Conservation (phyloP, 92 coral and sea anemone genomes). For the Desmophyllum pertusum region DNA sequence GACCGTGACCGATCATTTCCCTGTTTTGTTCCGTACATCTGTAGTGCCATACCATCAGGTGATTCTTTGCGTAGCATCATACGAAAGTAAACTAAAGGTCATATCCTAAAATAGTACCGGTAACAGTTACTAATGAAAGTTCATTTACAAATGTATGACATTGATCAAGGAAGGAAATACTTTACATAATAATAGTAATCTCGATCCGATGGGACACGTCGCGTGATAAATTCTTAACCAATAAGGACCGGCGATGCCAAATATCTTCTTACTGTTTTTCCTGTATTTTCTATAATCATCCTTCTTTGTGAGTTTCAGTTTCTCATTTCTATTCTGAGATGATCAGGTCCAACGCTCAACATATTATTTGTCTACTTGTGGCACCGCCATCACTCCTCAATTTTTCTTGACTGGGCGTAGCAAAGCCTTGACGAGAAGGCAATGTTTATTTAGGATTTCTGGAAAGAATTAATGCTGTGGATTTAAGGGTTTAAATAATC, state of each 20-base stretch:
- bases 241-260: background rate
- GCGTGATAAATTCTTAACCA: background rate
- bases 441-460: background rate
- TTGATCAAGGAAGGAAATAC: background rate
- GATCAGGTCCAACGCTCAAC: background rate
- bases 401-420: background rate
- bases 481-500: background rate
- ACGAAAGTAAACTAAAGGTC: conserved; percentile 4
- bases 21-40: background rate
- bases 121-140: background rate
- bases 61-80: background rate
- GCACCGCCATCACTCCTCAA: background rate
- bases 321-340: too few species aligned
- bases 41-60: background rate
- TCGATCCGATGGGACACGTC: background rate
- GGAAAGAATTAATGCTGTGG: background rate
- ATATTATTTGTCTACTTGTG: background rate
- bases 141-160: background rate
- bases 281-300: too few species aligned
- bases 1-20: background rate
- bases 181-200: too few species aligned
- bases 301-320: too few species aligned
- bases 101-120: background rate
- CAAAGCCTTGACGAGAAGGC: background rate
- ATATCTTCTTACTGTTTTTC: background rate